These are phyloP conservation scores for Drosophila setifemur DNA, from an alignment of 1,140 invertebrate genomes.

Conservation along the genomic window DNA sequence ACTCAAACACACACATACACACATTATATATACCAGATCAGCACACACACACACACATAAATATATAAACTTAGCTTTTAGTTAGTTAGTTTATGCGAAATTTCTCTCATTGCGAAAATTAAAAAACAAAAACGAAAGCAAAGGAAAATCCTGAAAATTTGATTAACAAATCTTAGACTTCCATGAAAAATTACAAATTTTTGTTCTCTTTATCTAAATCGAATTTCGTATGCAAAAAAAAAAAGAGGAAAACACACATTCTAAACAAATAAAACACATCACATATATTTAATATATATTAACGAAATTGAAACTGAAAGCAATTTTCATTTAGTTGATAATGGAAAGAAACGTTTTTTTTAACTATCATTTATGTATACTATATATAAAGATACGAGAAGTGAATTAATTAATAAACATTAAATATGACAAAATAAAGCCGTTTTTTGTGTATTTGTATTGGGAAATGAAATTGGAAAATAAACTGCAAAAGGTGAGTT, in stretches of 20 bases:
- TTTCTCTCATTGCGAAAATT: background rate
- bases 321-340: slow-evolving; percentile 49
- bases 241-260: background rate
- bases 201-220: slow-evolving; percentile 12
- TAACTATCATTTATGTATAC: slow-evolving; percentile 70
- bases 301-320: slow-evolving; percentile 13
- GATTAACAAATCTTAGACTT: slow-evolving; percentile 24
- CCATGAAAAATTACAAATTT: slow-evolving; percentile 28
- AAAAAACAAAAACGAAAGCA: background rate
- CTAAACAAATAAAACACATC: background rate
- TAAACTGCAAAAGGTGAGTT: background rate
- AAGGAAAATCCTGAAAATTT: background rate
- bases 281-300: slow-evolving; percentile 34
- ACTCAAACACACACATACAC: slow-evolving; percentile 30
- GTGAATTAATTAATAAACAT: slow-evolving; percentile 69
- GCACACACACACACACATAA: slow-evolving; percentile 9
- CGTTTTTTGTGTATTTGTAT: background rate
- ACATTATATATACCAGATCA: slow-evolving; percentile 27
- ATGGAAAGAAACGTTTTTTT: slow-evolving; percentile 47
- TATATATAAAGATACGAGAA: slow-evolving; percentile 61
- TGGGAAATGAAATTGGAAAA: background rate
- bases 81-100: slow-evolving; percentile 33
- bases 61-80: slow-evolving; percentile 30
- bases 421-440: slow-evolving; percentile 61
- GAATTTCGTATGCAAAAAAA: slow-evolving; percentile 14